phyloP scores from a whole-genome alignment of 2,113 vertebrate species.

The Cyphomyrus plagiostoma region DNA sequence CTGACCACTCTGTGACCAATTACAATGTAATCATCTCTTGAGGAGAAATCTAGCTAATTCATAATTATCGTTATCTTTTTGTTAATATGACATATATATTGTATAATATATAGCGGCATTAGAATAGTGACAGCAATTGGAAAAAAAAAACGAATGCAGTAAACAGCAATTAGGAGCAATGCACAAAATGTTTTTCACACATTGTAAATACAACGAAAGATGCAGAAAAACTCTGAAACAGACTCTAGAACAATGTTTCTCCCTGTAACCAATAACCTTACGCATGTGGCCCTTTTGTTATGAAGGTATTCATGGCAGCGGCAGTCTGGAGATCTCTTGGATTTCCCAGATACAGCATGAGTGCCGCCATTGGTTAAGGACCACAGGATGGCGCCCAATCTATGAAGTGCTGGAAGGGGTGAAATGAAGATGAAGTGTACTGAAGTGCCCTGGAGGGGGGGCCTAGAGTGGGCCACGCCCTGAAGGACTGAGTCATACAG shows the following conservation, averaged over 20 bases:
- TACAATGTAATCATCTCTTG: not conserved
- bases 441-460: slow-evolving; percentile 4
- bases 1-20: not conserved
- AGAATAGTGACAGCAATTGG: not conserved
- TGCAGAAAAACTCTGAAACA: not conserved
- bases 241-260: not conserved
- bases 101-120: not conserved
- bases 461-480: not conserved
- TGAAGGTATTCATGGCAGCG: not conserved
- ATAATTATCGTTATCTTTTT: not conserved
- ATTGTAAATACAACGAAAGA: not conserved
- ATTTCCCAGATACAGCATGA: not conserved
- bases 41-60: not conserved
- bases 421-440: slow-evolving; percentile 25
- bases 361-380: not conserved
- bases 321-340: not conserved
- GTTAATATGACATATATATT: not conserved
- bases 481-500: slow-evolving; percentile 16
- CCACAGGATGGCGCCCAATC: not conserved
- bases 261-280: not conserved
- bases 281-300: not conserved
- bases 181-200: not conserved
- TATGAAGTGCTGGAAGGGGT: slow-evolving; percentile 22
- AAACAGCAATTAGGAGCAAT: not conserved
- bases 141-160: not conserved